phyloP scores from a whole-genome alignment of 2,113 vertebrate genomes.

The Alexandromys fortis region DNA sequence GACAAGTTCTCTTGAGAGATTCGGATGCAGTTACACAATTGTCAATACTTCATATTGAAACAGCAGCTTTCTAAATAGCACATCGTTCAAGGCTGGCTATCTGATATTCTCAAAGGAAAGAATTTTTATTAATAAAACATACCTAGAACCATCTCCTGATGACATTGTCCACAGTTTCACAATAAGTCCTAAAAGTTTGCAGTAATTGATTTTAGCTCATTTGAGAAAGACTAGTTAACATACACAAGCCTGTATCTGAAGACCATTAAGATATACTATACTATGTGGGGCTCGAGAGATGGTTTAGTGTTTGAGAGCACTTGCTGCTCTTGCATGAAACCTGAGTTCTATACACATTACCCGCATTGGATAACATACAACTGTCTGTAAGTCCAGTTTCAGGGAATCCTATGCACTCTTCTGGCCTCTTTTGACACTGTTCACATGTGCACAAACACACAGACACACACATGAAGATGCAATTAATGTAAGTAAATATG shows the following conservation, averaged over 20 bases:
- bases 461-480: background rate
- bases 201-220: background rate
- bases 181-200: background rate
- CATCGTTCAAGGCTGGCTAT: background rate
- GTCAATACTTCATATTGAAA: background rate
- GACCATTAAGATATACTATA: background rate
- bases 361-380: background rate
- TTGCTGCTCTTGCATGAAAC: background rate
- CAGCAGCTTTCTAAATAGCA: constrained; percentile 5
- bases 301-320: background rate
- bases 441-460: background rate
- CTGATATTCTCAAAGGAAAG: background rate
- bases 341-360: background rate
- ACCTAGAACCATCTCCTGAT: background rate
- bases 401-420: background rate
- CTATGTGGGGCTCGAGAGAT: background rate
- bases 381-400: background rate
- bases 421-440: background rate
- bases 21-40: background rate
- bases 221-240: background rate
- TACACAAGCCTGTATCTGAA: background rate
- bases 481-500: background rate
- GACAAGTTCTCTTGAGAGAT: background rate
- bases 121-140: background rate
- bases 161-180: background rate